These are phyloP conservation scores for Celastrina argiolus DNA, from an alignment of 2,888 invertebrate genomes.

Conservation along the genomic window DNA sequence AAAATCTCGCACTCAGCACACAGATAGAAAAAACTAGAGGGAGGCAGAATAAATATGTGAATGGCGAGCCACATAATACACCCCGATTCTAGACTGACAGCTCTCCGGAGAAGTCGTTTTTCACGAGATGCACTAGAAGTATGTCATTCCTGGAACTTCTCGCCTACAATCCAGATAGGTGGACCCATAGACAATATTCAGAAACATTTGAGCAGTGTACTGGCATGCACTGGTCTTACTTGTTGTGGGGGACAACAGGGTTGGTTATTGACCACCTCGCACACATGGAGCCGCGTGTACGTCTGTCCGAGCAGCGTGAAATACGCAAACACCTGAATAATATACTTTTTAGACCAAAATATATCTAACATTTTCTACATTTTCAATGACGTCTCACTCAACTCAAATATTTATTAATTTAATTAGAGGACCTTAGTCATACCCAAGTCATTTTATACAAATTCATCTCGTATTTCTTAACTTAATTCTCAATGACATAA, in stretches of 20 bases:
- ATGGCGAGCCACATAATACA: too few relatives aligned
- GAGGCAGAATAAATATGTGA: too few relatives aligned
- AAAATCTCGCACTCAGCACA: too few relatives aligned
- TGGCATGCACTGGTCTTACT: constrained; percentile 54
- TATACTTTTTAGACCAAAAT: constrained; percentile 28
- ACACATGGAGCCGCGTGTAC: constrained; percentile 93
- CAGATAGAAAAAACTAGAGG: too few relatives aligned
- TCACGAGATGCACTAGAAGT: too few relatives aligned
- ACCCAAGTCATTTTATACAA: too few relatives aligned
- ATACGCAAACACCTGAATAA: constrained; percentile 60
- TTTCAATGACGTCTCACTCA: too few relatives aligned
- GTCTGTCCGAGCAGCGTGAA: constrained; percentile 83
- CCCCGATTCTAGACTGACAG: too few relatives aligned
- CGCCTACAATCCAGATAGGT: background rate
- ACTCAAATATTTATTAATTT: too few relatives aligned
- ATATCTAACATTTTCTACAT: too few relatives aligned
- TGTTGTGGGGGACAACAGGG: constrained; percentile 87
- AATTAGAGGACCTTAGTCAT: too few relatives aligned
- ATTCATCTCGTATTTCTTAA: background rate
- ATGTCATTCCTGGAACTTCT: background rate
- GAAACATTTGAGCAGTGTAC: constrained; percentile 24
- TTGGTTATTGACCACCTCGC: constrained; percentile 89
- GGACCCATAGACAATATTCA: constrained; percentile 18
- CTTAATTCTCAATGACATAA: background rate
- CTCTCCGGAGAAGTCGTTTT: too few relatives aligned